phyloP scores from a whole-genome alignment of 2,888 invertebrate genomes.

The Prosopocoilus inquinatus region DNA sequence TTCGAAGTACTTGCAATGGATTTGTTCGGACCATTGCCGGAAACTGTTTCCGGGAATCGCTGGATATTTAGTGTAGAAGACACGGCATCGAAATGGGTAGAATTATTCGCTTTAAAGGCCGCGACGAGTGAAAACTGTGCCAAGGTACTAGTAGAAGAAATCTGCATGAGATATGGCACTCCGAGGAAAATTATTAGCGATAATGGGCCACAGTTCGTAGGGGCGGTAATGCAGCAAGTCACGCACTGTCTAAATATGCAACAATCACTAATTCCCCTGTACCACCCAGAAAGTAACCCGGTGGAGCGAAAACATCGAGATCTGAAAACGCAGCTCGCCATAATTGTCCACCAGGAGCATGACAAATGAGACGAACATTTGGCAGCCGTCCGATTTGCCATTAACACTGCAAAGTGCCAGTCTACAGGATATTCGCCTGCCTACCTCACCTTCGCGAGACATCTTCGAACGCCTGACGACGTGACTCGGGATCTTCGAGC shows the following conservation, averaged over 20 bases:
- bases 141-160: conserved; percentile 26
- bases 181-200: conserved; percentile 39
- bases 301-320: conserved; percentile 38
- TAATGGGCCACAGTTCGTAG: conserved; percentile 42
- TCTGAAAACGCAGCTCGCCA: too few species aligned
- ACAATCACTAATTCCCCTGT: conserved; percentile 32
- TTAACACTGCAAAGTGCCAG: conserved; percentile 27
- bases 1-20: too few species aligned
- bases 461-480: conserved; percentile 29
- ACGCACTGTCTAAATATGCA: too few species aligned
- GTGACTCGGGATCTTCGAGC: conserved; percentile 7
- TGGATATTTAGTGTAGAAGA: conserved; percentile 35
- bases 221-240: conserved; percentile 43
- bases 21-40: too few species aligned
- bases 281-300: conserved; percentile 41
- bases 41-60: too few species aligned
- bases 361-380: conserved; percentile 28
- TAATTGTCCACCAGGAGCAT: conserved; percentile 30
- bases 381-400: conserved; percentile 31
- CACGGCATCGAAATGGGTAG: conserved; percentile 32
- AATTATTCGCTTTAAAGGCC: conserved; percentile 24
- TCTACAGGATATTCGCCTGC: conserved; percentile 27
- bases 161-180: conserved; percentile 36
- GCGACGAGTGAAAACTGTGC: conserved; percentile 33
- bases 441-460: too few species aligned